Percentiles rank a stretch among this genome's conserved stretches.
phyloP scores from a whole-genome alignment of 2,113 vertebrate species.

The Bombycilla garrulus region DNA sequence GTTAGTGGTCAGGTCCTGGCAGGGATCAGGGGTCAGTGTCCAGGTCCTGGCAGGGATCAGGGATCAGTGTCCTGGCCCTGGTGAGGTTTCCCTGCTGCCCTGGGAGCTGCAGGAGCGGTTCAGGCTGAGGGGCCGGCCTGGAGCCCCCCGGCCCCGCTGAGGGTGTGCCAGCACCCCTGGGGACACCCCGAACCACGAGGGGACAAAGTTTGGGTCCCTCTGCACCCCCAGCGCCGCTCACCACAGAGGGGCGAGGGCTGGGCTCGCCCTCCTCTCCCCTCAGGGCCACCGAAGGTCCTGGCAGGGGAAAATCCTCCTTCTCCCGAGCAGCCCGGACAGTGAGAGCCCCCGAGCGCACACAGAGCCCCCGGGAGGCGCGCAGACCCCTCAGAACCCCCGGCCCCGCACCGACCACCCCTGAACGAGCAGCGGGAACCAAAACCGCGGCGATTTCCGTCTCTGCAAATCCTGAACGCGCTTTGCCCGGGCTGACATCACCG shows the following conservation, averaged over 20 bases:
- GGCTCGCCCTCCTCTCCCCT: background rate
- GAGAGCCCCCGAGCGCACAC: background rate
- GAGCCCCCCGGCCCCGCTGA: background rate
- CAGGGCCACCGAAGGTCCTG: background rate
- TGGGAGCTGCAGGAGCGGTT: background rate
- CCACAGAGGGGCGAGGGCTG: rapidly evolving
- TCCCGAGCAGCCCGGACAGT: background rate
- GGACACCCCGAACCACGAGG: background rate
- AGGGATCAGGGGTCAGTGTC: background rate
- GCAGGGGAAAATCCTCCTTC: background rate
- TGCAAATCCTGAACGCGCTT: background rate
- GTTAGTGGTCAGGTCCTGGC: background rate
- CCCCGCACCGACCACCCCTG: background rate
- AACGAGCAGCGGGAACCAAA: rapidly evolving
- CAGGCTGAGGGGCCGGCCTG: background rate
- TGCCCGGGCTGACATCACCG: background rate
- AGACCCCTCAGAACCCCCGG: background rate
- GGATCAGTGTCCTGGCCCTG: rapidly evolving
- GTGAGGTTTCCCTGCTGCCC: background rate
- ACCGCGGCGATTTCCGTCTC: background rate
- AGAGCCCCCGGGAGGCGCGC: background rate
- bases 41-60: background rate
- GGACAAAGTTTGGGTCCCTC: background rate
- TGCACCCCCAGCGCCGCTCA: rapidly evolving
- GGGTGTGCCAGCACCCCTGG: background rate